phyloP scores from a whole-genome alignment of 2,797 vertebrate species.

The Xerus rutilus region DNA sequence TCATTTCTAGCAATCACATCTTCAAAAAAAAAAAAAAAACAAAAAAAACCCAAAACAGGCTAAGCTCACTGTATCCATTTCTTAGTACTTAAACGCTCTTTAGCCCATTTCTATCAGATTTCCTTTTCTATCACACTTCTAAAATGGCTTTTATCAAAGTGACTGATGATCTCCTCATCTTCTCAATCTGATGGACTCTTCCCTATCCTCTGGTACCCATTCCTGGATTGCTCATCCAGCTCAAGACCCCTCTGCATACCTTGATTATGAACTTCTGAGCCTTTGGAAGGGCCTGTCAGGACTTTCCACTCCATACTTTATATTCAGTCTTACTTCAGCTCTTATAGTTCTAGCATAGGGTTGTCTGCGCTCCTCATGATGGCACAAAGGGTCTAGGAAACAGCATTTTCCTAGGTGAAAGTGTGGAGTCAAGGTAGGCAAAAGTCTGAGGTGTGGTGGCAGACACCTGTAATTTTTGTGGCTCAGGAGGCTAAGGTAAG shows the following conservation, averaged over 20 bases:
- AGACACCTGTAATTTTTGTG: no score
- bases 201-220: not conserved
- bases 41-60: not conserved
- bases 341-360: not conserved
- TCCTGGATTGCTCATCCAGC: not conserved
- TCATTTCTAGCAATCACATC: slow-evolving; percentile 36
- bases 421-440: not conserved
- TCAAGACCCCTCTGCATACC: not conserved
- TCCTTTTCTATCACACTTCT: slow-evolving; percentile 25
- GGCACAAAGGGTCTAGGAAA: slow-evolving; percentile 8
- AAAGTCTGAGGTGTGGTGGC: not conserved
- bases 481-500: no score
- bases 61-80: not conserved
- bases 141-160: slow-evolving; percentile 38
- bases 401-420: slow-evolving; percentile 30
- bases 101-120: slow-evolving; percentile 11
- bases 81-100: not conserved
- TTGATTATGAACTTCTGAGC: not conserved
- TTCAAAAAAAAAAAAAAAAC: not conserved
- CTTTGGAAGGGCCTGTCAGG: not conserved
- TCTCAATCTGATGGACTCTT: not conserved
- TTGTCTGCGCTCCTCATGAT: not conserved
- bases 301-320: slow-evolving; percentile 10
- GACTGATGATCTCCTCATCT: not conserved
- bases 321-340: not conserved